Evolutionary conservation across 2,797 vertebrate species (phyloP), one percentile per base, ranked within the genome.

Genomic region (Gambelia wislizenii): DNA sequence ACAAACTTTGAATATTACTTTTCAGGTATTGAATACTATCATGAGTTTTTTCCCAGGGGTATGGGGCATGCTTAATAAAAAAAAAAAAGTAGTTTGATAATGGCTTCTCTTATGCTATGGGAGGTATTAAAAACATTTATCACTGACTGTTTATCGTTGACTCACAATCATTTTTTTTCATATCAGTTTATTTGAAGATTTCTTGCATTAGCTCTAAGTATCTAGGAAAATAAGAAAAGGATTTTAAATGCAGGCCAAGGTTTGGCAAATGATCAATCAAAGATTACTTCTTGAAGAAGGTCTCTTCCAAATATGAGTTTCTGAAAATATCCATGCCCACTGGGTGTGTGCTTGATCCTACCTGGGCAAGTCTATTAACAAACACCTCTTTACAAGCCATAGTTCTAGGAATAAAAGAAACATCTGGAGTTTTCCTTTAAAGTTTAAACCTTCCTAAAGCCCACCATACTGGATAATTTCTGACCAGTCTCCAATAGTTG

Each of bases 141-240:
- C 20, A 30, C 52, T 88, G 70, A 47, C 56, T 85, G 0, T n/a
- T 93, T 91, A n/a, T 86, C n/a, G 49, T 25, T 77, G 89, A 85
- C 39, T 54, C 30, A 52, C 30, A 72, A 78, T 88, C 64, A 59
- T 2, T 61, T 84, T 86, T n/a, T 30, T 91, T 27, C 1, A 0
- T 0, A 42, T 7, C 44, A 14, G 1, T 56, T n/a, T 52, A 77
- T 54, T 13, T 78, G 14, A 54, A 87, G 87, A 52, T 0, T 0
- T n/a, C 22, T 74, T 90, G 82, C 87, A 74, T 93, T 84, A 9
- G 0, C 9, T 1, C 20, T 42, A 85, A 54, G 18, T 92, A 69
- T 94, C 85, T 5, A 42, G 56, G 76, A 91, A 94, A 89, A 90
- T 42, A 77, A 88, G 87, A 54, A 52, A 95, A 91, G 89, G 13